A percentile compares a stretch with the other conserved stretches of the same genome.
Evolutionary conservation across 2,797 vertebrate genomes (phyloP).

Genomic region (Molothrus ater): DNA sequence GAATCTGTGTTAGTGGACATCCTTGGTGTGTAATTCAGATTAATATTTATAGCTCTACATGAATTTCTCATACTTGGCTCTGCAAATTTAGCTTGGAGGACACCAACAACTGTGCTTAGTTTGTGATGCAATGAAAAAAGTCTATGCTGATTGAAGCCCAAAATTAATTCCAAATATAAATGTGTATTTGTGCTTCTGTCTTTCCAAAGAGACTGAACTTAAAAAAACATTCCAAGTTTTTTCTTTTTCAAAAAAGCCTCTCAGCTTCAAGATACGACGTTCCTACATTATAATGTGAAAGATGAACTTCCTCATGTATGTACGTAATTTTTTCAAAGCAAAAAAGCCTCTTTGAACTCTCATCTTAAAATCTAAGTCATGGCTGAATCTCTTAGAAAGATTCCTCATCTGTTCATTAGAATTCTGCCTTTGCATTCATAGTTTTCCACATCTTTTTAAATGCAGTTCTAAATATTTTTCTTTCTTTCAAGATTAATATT

Average conservation of each 20-base stretch:
- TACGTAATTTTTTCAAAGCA: neutral
- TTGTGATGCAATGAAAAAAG: constrained; percentile 27
- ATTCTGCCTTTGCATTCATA: neutral
- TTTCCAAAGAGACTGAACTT: constrained; percentile 9
- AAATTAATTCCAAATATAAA: constrained; percentile 46
- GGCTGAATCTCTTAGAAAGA: neutral
- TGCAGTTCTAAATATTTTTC: neutral
- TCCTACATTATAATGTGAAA: neutral
- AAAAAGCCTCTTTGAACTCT: neutral
- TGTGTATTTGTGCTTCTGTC: neutral
- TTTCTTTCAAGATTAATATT: neutral
- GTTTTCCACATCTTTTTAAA: neutral
- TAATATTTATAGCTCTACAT: constrained; percentile 66
- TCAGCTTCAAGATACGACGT: neutral
- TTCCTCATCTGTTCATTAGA: neutral
- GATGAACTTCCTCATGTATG: neutral
- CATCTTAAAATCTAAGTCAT: neutral
- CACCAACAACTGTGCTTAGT: constrained; percentile 38
- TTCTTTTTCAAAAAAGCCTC: neutral
- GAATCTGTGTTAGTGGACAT: constrained; percentile 59
- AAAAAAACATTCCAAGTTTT: neutral
- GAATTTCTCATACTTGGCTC: constrained; percentile 34
- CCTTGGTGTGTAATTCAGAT: constrained; percentile 55
- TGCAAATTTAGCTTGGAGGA: constrained; percentile 42
- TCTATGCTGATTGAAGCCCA: constrained; percentile 26